Evolutionary conservation across 1,140 invertebrate genomes (phyloP).

Genomic region (Brachionus koreanus): DNA sequence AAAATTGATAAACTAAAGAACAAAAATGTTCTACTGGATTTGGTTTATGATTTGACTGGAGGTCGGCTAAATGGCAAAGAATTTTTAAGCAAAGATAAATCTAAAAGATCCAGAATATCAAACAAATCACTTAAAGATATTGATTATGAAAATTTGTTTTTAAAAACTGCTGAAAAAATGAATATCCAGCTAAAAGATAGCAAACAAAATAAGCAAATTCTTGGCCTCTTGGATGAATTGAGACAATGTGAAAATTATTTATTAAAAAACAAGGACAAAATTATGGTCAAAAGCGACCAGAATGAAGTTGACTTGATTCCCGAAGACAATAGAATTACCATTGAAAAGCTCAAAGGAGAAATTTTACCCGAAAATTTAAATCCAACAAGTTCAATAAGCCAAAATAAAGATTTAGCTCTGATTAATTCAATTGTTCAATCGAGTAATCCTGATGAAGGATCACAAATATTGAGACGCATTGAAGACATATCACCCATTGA

Average conservation of each 20-base stretch:
- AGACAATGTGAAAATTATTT: conserved; percentile 23
- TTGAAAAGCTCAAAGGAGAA: conserved; percentile 33
- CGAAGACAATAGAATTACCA: conserved; percentile 19
- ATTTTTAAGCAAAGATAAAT: conserved; percentile 17
- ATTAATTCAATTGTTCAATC: conserved; percentile 13
- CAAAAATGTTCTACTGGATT: conserved; percentile 70
- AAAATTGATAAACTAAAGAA: conserved; percentile 78
- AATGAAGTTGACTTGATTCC: neutral
- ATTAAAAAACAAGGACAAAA: neutral
- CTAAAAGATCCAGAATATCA: neutral
- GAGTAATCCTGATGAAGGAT: neutral
- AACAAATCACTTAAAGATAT: conserved; percentile 37
- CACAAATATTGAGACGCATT: neutral
- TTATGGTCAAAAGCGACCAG: neutral
- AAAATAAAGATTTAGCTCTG: conserved; percentile 7
- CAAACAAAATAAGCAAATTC: neutral
- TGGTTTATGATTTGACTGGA: conserved; percentile 68
- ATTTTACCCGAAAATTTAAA: neutral
- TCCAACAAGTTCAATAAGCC: neutral
- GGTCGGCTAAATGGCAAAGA: conserved; percentile 57
- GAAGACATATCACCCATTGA: conserved; percentile 39
- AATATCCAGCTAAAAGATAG: conserved; percentile 12
- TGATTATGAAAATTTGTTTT: conserved; percentile 44
- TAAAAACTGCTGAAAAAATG: conserved; percentile 43
- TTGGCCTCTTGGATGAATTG: conserved; percentile 23